Evolutionary conservation across 2,113 vertebrate genomes (phyloP).

Genomic region (Platichthys stellatus): DNA sequence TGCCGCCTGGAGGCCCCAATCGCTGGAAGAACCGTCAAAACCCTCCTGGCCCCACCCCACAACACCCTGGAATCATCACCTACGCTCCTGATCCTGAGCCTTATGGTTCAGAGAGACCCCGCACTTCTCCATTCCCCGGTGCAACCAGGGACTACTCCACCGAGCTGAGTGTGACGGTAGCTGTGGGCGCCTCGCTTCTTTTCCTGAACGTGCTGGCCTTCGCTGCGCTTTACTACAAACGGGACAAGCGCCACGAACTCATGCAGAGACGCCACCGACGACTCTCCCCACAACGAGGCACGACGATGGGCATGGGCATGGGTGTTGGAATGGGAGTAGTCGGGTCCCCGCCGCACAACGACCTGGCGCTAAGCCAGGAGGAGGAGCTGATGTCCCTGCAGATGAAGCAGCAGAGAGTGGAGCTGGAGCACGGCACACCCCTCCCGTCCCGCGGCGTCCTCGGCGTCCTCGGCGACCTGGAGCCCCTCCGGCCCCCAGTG

Average conservation of each 20-base stretch:
- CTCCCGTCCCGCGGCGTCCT: slow-evolving; percentile 77
- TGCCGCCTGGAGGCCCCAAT: slow-evolving; percentile 85
- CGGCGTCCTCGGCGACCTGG: slow-evolving; percentile 68
- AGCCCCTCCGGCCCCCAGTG: slow-evolving; percentile 86
- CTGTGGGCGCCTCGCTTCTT: slow-evolving; percentile 94
- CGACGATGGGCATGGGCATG: slow-evolving; percentile 67
- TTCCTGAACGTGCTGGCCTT: slow-evolving; percentile 98
- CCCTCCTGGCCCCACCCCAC: slow-evolving; percentile 66
- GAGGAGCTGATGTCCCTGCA: slow-evolving; percentile 99
- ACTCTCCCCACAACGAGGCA: slow-evolving; percentile 88
- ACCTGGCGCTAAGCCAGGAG: slow-evolving; percentile 96
- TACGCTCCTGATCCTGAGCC: slow-evolving; percentile 88
- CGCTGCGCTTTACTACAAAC: slow-evolving; percentile 97
- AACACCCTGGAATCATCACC: slow-evolving; percentile 84
- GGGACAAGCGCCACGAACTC: slow-evolving; percentile 96
- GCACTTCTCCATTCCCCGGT: slow-evolving; percentile 89
- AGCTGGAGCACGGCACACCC: slow-evolving; percentile 87
- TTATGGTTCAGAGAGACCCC: slow-evolving; percentile 86
- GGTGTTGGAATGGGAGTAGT: slow-evolving; percentile 76
- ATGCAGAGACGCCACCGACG: slow-evolving; percentile 89
- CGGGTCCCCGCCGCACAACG: slow-evolving; percentile 85
- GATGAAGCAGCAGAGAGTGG: slow-evolving; percentile 98
- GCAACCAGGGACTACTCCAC: slow-evolving; percentile 97
- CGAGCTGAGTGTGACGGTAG: slow-evolving; percentile 97
- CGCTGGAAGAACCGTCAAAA: slow-evolving; percentile 79